Evolutionary conservation across 2,797 vertebrate genomes (phyloP).

Genomic region (Cuculus canorus): DNA sequence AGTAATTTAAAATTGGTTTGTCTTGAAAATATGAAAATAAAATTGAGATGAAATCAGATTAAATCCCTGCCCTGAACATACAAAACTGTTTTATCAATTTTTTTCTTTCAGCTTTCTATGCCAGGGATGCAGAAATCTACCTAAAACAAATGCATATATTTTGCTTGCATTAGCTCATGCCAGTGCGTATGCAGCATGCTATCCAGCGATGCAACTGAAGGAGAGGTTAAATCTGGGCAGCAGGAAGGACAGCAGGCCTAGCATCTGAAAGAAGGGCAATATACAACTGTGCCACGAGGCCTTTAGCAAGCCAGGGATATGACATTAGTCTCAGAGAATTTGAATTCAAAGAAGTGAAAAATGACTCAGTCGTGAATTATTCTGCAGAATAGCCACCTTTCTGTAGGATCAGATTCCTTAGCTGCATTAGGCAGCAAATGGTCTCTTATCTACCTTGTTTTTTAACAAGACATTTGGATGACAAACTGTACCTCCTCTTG

Average conservation of each 20-base stretch:
- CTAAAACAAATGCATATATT: background rate
- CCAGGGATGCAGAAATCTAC: background rate
- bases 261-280: background rate
- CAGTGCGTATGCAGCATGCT: background rate
- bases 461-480: background rate
- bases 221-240: background rate
- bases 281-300: accelerated
- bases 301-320: background rate
- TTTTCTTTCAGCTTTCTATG: background rate
- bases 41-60: background rate
- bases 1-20: background rate
- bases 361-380: background rate
- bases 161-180: background rate
- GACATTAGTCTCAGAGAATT: background rate
- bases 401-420: background rate
- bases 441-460: background rate
- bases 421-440: background rate
- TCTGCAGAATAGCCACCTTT: background rate
- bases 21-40: background rate
- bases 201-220: background rate
- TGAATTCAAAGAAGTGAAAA: background rate
- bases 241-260: background rate
- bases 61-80: background rate
- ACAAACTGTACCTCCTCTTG: background rate
- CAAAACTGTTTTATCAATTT: background rate